phyloP scores from a whole-genome alignment of 2,797 vertebrate genomes.

The Pipistrellus kuhlii region DNA sequence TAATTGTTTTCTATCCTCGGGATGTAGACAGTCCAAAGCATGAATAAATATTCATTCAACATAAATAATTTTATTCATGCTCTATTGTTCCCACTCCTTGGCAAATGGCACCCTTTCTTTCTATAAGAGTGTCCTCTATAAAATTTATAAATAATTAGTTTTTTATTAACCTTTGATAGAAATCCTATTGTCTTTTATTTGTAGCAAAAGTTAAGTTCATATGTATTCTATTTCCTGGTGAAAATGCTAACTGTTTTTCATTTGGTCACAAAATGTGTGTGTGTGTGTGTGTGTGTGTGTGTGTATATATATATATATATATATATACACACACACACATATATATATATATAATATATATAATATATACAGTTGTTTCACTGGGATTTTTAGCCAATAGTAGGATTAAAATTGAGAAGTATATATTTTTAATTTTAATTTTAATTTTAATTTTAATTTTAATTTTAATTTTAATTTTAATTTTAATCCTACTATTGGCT shows the following conservation, averaged over 20 bases:
- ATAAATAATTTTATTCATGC: background rate
- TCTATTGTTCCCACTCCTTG: background rate
- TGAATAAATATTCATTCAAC: conserved; percentile 38
- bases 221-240: background rate
- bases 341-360: too few species aligned
- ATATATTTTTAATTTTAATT: too few species aligned
- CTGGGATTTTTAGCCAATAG: too few species aligned
- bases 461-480: too few species aligned
- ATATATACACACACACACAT: too few species aligned
- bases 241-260: background rate
- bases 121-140: background rate
- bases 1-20: conserved; percentile 4
- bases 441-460: too few species aligned
- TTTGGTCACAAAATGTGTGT: background rate
- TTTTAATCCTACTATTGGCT: conserved; percentile 7
- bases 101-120: background rate
- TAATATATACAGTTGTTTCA: too few species aligned
- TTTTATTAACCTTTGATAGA: background rate
- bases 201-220: conserved; percentile 14
- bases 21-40: background rate
- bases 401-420: too few species aligned
- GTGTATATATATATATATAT: accelerated
- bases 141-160: conserved; percentile 10
- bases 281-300: too few species aligned
- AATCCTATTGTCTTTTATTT: background rate